Base-by-base conservation (phyloP, 2,797 vertebrate species). In the Sphenodon punctatus region DNA sequence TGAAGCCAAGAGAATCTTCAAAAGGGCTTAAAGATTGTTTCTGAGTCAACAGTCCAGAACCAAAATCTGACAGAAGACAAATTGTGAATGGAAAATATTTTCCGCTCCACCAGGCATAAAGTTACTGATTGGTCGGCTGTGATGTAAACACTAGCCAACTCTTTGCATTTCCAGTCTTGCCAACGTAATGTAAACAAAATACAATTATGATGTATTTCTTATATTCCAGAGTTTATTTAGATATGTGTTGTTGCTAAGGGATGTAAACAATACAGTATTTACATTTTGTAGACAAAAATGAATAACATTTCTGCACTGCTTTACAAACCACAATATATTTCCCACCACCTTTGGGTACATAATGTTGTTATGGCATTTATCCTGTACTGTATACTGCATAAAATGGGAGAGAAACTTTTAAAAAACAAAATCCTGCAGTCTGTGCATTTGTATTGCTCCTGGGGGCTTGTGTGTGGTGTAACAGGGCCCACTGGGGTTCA, bases 1-100 rank as follows among this genome's bases (percentile, higher is more conserved):
- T 39, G 96, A 98, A 16, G 96, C 98, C 67, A 99, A 97, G 93
- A 97, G 98, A 88, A 90, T 97, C 94, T 99, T 98, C 95, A 99
- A 99, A 90, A 97, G 85, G 82, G 74, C 5, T 55, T 99, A 93
- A 95, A 58, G n/a, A n/a, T n/a, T n/a, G n/a, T n/a, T n/a, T n/a
- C n/a, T n/a, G n/a, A n/a, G n/a, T n/a, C 12, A 7, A 71, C 10
- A 39, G 42, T 39, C 22, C 53, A 71, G 59, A 61, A 83, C 6
- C 25, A 66, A 61, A 51, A 27, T n/a, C 4, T 5, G 51, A 55
- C 38, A n/a, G 56, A 74, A 55, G 19, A 72, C 4, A 12, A 53
- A 69, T 56, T 63, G 38, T 64, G 75, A 23, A n/a, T 39, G 77
- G 14, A 4, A 4, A 59, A 27, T 42, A 10, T 0, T 55, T 36